Evolutionary conservation across 37 sponge, comb jelly and placozoan species (phyloP).

Genomic region (Tethya wilhelma): DNA sequence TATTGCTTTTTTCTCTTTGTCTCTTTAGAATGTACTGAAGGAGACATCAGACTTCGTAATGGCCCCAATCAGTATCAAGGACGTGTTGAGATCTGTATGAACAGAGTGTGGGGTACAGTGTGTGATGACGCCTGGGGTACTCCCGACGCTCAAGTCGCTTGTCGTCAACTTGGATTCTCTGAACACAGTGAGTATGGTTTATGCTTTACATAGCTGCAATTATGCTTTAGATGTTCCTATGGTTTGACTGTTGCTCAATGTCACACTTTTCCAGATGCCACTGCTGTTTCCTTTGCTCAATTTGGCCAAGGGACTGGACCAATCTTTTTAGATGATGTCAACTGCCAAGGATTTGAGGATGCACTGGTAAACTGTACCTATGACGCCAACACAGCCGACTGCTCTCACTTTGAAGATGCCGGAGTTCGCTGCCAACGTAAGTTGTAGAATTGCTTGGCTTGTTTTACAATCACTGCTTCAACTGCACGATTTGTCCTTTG

Average conservation of each 20-base stretch:
- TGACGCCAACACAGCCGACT: background rate
- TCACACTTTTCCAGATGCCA: conserved; percentile 17
- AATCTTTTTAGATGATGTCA: conserved; percentile 3
- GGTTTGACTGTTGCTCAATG: too few relatives aligned
- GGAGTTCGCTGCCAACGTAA: conserved; percentile 11
- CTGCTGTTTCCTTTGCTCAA: background rate
- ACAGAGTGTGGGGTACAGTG: conserved; percentile 32
- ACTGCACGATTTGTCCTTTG: too few relatives aligned
- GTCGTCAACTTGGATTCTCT: conserved; percentile 34
- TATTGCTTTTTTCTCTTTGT: too few relatives aligned
- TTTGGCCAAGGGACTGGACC: conserved; percentile 33
- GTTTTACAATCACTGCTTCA: too few relatives aligned
- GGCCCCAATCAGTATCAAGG: conserved; percentile 17
- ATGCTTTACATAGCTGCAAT: background rate
- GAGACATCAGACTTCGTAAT: background rate
- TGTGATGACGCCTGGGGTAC: conserved; percentile 33
- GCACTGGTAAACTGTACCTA: conserved; percentile 15
- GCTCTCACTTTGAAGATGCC: conserved; percentile 43
- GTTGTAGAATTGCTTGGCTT: background rate
- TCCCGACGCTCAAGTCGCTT: conserved; percentile 24
- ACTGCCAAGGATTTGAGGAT: conserved; percentile 11
- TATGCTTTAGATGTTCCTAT: background rate
- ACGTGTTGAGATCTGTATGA: conserved; percentile 30
- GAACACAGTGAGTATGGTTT: too few relatives aligned
- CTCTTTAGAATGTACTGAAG: background rate